Evolutionary conservation across 2,113 vertebrate species (phyloP), one percentile per base, ranked within the genome.

Genomic region (Eptesicus fuscus): DNA sequence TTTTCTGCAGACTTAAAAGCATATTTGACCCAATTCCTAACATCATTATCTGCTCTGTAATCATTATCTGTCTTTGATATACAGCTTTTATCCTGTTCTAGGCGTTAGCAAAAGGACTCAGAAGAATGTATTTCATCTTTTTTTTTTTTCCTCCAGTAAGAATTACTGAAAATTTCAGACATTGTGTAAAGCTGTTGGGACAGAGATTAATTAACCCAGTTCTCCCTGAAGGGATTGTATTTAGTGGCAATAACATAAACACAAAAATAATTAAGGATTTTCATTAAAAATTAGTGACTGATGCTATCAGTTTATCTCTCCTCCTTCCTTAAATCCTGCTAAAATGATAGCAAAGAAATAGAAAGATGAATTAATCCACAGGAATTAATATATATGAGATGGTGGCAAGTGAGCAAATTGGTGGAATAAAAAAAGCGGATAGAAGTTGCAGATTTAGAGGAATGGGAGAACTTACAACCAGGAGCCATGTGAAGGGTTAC

Each of bases 101-200:
- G 51, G 40, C 2, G 71, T 80, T 84, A 61, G 76, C 51, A 28
- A 90, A 92, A 91, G 17, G 35, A 71, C 32, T 90, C 51, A 7
- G 61, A 95, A n/a, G 84, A 70, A 83, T 80, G 59, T 47, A 61
- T 71, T 67, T 13, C 14, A 25, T 73, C 13, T 37, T 85, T 67
- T 40, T 37, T 49, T 59, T 49, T 59, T 51, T 40, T 42, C 13
- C 16, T 59, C 12, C 37, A 61, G 40, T 51, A 91, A 79, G 30
- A 86, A 65, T 80, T n/a, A 70, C n/a, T 91, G 70, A 92, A 95
- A 95, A 91, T 71, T 13, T 44, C 47, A 87, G 51, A 11, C 12
- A 35, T 51, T 44, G 4, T 30, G 22, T 47, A 73, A 79, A 22
- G 44, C 94, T 63, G 40, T 77, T 5, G 1, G 42, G 73, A 85